A percentile compares a stretch with the other conserved stretches of the same genome.
Conservation (phyloP, 1,140 invertebrate species). For the Latrodectus geometricus region DNA sequence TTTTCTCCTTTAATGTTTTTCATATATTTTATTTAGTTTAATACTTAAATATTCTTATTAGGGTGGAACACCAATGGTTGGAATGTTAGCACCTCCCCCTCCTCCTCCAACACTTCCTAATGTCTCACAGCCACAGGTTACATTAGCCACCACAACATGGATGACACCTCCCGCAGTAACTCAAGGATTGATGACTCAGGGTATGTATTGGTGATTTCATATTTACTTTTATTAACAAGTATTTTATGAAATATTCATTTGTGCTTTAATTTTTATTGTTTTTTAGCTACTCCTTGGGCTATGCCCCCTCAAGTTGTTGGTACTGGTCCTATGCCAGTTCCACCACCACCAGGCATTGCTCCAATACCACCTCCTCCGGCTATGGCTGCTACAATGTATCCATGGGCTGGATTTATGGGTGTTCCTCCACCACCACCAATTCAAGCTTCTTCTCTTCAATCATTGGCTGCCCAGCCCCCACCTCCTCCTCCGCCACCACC, state of each 20-base stretch:
- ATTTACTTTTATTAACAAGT: neutral
- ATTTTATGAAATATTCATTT: neutral
- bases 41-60: slow-evolving; percentile 5
- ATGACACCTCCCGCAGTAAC: slow-evolving; percentile 35
- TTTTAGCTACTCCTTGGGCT: slow-evolving; percentile 16
- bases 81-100: slow-evolving; percentile 46
- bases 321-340: slow-evolving; percentile 45
- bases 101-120: slow-evolving; percentile 21
- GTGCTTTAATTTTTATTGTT: neutral
- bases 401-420: slow-evolving; percentile 51
- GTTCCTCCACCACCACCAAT: slow-evolving; percentile 40
- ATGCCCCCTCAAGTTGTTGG: slow-evolving; percentile 12
- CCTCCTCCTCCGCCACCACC: slow-evolving; percentile 58
- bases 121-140: slow-evolving; percentile 13
- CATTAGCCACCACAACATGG: slow-evolving; percentile 12
- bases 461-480: slow-evolving; percentile 56
- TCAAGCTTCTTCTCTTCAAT: slow-evolving; percentile 34
- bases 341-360: slow-evolving; percentile 44
- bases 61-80: slow-evolving; percentile 29
- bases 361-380: slow-evolving; percentile 43
- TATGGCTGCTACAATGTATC: slow-evolving; percentile 48
- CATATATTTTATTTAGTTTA: neutral
- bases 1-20: neutral
- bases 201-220: too few species aligned
- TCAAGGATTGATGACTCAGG: neutral